Evolutionary conservation across 2,797 vertebrate species (phyloP).

Genomic region (Pangasius djambal): DNA sequence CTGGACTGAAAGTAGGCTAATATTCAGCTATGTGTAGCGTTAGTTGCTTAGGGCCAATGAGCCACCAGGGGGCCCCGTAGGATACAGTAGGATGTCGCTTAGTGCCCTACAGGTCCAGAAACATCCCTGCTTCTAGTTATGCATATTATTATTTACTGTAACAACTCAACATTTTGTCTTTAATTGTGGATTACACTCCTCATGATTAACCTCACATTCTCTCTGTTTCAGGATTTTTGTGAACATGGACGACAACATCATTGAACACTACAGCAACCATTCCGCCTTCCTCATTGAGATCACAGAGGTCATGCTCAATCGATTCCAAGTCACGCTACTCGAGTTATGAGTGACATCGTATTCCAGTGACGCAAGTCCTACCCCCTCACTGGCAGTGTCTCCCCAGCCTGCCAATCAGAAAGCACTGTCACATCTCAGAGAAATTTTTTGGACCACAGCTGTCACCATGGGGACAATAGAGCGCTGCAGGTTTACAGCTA

Average conservation of each 20-base stretch:
- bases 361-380: background rate
- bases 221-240: conserved; percentile 83
- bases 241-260: conserved; percentile 98
- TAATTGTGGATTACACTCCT: background rate
- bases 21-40: background rate
- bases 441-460: background rate
- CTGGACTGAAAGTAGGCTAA: background rate
- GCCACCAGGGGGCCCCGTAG: background rate
- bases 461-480: conserved; percentile 41
- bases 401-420: conserved; percentile 37
- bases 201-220: background rate
- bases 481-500: conserved; percentile 36
- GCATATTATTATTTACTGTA: background rate
- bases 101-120: background rate
- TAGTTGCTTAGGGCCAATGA: background rate
- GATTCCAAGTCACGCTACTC: conserved; percentile 89
- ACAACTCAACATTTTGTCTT: background rate
- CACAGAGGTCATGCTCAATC: conserved; percentile 77
- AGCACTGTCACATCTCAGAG: conserved; percentile 40
- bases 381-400: conserved; percentile 15
- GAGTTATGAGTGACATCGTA: conserved; percentile 80
- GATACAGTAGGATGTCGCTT: background rate
- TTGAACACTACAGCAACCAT: conserved; percentile 97
- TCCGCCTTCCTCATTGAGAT: conserved; percentile 92
- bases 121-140: background rate